These are phyloP conservation scores for Drosophila kanapiae DNA, from an alignment of 1,140 invertebrate genomes.

Conservation along the genomic window DNA sequence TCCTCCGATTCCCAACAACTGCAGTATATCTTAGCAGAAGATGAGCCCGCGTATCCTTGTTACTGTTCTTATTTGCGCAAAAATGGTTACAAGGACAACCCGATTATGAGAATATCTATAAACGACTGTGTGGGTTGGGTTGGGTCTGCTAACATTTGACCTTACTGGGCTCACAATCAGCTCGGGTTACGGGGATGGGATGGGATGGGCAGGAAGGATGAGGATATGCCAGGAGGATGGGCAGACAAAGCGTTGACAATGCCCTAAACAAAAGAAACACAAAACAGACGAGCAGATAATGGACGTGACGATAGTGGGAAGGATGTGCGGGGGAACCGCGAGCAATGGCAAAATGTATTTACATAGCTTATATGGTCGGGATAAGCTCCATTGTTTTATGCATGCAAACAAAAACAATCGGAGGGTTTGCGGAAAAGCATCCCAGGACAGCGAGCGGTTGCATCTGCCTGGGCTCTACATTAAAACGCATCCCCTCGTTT, in stretches of 20 bases:
- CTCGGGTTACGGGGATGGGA: conserved; percentile 12
- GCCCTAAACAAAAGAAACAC: conserved; percentile 62
- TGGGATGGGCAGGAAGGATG: conserved; percentile 7
- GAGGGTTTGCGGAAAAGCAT: conserved; percentile 4
- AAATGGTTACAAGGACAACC: conserved; percentile 76
- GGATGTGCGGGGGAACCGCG: conserved; percentile 20
- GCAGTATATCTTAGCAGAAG: conserved; percentile 1
- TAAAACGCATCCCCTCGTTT: neutral
- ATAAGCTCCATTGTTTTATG: conserved; percentile 61
- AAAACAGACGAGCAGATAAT: conserved; percentile 65
- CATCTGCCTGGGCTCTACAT: conserved; percentile 5
- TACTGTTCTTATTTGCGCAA: conserved; percentile 44
- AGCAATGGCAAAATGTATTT: conserved; percentile 54
- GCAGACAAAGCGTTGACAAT: conserved; percentile 69
- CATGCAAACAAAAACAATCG: conserved; percentile 48
- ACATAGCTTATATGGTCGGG: conserved; percentile 49
- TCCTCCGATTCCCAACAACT: neutral
- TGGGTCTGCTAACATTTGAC: conserved; percentile 62
- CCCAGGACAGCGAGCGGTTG: neutral
- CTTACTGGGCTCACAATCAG: conserved; percentile 54
- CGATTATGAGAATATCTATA: conserved; percentile 63
- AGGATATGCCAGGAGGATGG: conserved; percentile 44
- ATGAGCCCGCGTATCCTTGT: conserved; percentile 25
- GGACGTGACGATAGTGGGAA: conserved; percentile 34
- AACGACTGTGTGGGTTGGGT: conserved; percentile 46